Conservation (phyloP, 2,888 invertebrate species). For the Cylloceria caligata region DNA sequence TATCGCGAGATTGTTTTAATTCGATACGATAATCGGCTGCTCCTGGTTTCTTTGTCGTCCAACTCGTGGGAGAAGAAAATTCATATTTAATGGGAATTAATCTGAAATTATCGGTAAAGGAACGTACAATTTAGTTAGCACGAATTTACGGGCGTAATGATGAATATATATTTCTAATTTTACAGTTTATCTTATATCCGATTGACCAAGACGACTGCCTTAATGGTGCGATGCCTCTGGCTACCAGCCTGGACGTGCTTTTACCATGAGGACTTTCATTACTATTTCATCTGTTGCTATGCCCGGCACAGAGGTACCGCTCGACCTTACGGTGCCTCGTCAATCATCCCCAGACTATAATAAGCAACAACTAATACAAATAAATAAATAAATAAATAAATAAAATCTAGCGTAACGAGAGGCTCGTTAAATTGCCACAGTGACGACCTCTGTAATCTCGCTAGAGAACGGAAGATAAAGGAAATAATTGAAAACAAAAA, state of each 20-base stretch:
- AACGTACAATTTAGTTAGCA: too few relatives aligned
- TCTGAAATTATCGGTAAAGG: too few relatives aligned
- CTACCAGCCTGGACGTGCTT: not conserved
- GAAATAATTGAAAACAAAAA: not conserved
- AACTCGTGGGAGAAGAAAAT: too few relatives aligned
- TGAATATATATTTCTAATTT: too few relatives aligned
- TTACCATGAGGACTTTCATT: not conserved
- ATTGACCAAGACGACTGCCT: too few relatives aligned
- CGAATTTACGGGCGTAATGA: too few relatives aligned
- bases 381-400: not conserved
- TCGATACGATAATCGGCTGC: too few relatives aligned
- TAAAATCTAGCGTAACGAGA: not conserved
- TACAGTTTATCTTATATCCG: too few relatives aligned
- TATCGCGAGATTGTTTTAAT: too few relatives aligned
- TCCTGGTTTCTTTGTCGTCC: too few relatives aligned
- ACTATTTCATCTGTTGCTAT: constrained; percentile 32
- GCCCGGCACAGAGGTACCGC: constrained; percentile 12
- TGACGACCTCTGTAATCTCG: not conserved
- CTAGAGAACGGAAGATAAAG: not conserved
- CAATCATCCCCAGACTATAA: not conserved
- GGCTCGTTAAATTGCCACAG: constrained; percentile 1
- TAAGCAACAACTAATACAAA: not conserved
- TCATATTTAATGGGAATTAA: too few relatives aligned
- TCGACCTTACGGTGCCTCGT: constrained; percentile 1
- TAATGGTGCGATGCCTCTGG: constrained; percentile 13